Evolutionary conservation across 2,888 invertebrate genomes (phyloP), one percentile per base, ranked within the genome.

Genomic region (Sabatieria punctata): DNA sequence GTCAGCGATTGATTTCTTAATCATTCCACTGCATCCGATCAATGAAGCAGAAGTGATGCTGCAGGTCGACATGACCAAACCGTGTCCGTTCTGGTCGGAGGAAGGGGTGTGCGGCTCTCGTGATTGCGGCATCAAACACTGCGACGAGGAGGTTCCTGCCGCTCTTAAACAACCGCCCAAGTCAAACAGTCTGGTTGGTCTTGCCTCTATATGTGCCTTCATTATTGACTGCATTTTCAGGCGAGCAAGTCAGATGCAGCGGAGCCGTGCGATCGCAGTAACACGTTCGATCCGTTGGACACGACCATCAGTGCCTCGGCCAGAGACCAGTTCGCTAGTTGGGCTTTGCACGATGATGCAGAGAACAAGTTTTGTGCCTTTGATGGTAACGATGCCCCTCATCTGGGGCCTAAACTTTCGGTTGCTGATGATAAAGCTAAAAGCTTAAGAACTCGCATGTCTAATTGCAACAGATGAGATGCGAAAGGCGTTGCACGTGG

Each of bases 81-180:
- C 78, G 53, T 97, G 95, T 64, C 93, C 91, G 1, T 95, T 93
- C 69, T 95, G 95, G 93, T 73, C 75, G 1, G 89, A 91, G 63
- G 85, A 91, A 25, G 52, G 59, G 4, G 53, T 61, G 43, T 19
- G 37, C n/a, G 57, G 55, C 25, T 54, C 55, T 11, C 51, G 49
- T 23, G 58, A 63, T 47, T 64, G 64, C 47, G 60, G 63, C 24
- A 62, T 64, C 30, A 58, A 60, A 41, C 53, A 57, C 43, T 64
- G 64, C 43, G 64, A 64, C 49, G 64, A 65, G 27, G 59, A 60
- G 43, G 64, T 64, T 27, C 65, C 65, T 2, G 54, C 47, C 4
- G 61, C 56, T 18, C 49, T 64, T 6, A 51, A 58, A 22, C 45
- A 51, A n/a, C 51, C 57, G 23, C 48, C 48, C 13, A 41, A 52